phyloP scores from a whole-genome alignment of 2,113 vertebrate species.

The Sebastes schlegelii region DNA sequence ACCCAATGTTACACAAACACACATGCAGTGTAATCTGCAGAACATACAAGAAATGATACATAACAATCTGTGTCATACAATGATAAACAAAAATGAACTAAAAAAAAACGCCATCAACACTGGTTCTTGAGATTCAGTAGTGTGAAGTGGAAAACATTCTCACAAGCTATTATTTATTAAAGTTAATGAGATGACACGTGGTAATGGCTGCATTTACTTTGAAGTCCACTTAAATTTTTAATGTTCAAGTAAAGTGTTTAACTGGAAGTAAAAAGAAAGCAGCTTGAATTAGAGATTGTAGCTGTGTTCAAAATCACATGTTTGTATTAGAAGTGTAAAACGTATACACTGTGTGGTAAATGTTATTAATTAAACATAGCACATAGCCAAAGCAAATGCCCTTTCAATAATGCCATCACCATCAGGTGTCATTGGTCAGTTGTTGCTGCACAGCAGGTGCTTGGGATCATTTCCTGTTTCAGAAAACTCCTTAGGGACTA shows the following conservation, averaged over 20 bases:
- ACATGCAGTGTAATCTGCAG: neutral
- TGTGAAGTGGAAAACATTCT: neutral
- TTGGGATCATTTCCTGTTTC: constrained; percentile 24
- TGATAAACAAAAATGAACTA: neutral
- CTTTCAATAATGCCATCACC: neutral
- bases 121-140: neutral
- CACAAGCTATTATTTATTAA: constrained; percentile 19
- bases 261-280: neutral
- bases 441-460: constrained; percentile 3
- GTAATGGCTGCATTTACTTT: constrained; percentile 14
- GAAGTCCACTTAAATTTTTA: neutral
- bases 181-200: constrained; percentile 17
- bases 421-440: neutral
- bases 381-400: constrained; percentile 12
- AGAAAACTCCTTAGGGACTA: constrained; percentile 18
- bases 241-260: constrained; percentile 3
- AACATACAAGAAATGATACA: neutral
- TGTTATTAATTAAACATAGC: neutral
- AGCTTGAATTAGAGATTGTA: neutral
- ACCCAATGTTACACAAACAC: neutral
- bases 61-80: neutral
- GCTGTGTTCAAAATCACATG: neutral
- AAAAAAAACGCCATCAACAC: neutral
- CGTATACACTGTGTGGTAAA: neutral
- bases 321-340: neutral